A percentile compares a stretch with the other conserved stretches of the same genome.
These are phyloP conservation scores for Cerastoderma edule DNA, from an alignment of 2,888 invertebrate genomes.

Conservation along the genomic window DNA sequence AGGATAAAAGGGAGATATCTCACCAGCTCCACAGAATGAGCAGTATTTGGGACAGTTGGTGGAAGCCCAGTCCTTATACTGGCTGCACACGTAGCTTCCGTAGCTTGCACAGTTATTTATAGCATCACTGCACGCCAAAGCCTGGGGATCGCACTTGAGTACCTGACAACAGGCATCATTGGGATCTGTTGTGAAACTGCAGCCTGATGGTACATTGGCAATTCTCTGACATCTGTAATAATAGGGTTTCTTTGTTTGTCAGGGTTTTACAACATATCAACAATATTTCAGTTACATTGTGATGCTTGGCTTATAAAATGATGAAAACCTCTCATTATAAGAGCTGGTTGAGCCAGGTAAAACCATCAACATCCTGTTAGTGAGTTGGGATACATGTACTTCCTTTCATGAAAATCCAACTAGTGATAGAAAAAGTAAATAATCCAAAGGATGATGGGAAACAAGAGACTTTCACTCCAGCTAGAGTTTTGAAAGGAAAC, in stretches of 20 bases:
- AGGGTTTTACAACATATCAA: too few species aligned
- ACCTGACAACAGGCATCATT: conserved; percentile 70
- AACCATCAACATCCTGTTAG: too few species aligned
- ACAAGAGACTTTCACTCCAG: too few species aligned
- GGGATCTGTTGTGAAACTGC: conserved; percentile 64
- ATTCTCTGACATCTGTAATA: conserved; percentile 69
- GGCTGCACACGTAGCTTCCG: conserved; percentile 59
- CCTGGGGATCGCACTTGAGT: conserved; percentile 66
- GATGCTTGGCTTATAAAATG: not conserved
- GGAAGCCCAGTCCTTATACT: conserved; percentile 64
- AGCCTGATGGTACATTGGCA: conserved; percentile 66
- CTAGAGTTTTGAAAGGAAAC: too few species aligned
- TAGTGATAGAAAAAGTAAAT: too few species aligned
- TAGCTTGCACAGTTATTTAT: conserved; percentile 58
- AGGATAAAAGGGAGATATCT: too few species aligned
- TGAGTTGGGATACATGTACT: too few species aligned
- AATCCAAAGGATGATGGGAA: too few species aligned
- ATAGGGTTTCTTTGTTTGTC: not conserved
- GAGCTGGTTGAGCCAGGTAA: too few species aligned
- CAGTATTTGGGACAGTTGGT: conserved; percentile 66
- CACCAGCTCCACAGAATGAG: conserved; percentile 56
- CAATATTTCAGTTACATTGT: too few species aligned
- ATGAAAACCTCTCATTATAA: too few species aligned
- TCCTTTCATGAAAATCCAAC: too few species aligned
- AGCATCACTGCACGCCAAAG: conserved; percentile 54